Evolutionary conservation across 2,797 vertebrate genomes (phyloP).

Genomic region (Heteromormyrus szaboi): DNA sequence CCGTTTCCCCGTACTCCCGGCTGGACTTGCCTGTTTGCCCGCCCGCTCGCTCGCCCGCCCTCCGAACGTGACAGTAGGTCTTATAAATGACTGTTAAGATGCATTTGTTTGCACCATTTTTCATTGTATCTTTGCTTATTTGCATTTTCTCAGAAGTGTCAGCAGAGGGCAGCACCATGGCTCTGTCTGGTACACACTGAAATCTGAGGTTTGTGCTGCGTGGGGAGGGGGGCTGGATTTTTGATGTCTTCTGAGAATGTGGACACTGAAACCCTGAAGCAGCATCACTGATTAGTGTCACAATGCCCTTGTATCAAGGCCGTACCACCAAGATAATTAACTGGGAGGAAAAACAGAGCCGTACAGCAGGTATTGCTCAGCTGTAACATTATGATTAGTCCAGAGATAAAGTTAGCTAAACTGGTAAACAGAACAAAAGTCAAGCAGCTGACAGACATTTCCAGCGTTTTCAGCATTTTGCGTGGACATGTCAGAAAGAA

Average conservation of each 20-base stretch:
- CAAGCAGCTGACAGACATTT: not conserved
- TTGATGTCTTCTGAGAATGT: not conserved
- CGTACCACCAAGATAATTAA: not conserved
- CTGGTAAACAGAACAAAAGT: not conserved
- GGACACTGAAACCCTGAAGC: not conserved
- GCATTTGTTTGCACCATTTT: not conserved
- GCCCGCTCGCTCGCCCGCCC: too few relatives aligned
- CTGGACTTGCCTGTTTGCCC: too few relatives aligned
- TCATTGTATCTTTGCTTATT: not conserved
- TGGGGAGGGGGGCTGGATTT: not conserved
- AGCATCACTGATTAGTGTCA: not conserved
- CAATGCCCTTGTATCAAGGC: conserved; percentile 13
- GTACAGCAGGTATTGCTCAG: not conserved
- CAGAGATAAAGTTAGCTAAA: not conserved
- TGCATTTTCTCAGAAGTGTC: not conserved
- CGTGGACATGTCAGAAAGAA: not conserved
- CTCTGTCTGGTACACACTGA: not conserved
- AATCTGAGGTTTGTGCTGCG: not conserved
- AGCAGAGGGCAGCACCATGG: conserved; percentile 8
- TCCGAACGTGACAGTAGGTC: not conserved
- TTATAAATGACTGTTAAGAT: not conserved
- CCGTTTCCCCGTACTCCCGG: too few relatives aligned
- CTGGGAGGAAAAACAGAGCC: not conserved
- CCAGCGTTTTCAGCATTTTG: not conserved
- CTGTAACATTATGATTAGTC: not conserved